Evolutionary conservation across 1,140 invertebrate species (phyloP), one percentile per base, ranked within the genome.

Genomic region (Conus ventricosus): DNA sequence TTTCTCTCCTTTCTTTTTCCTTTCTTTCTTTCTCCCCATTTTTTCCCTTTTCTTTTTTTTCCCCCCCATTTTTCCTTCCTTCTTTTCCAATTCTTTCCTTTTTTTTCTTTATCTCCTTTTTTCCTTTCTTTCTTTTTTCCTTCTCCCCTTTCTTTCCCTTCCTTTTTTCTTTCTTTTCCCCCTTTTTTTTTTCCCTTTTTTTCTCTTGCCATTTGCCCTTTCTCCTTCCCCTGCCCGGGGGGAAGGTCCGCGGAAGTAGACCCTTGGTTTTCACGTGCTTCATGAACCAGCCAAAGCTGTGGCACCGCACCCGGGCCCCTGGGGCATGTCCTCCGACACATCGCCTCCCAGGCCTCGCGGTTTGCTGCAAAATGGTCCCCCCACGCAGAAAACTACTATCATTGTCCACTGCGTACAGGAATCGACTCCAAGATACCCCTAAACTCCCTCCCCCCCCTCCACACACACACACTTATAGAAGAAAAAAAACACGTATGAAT

Each of bases 201-300:
- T 54, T 11, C 54, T n/a, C 23, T 17, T 71, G 5, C 23, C 67
- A 7, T 54, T 13, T 54, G 8, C 54, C 39, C 20, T 5, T 81
- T 13, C 25, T 15, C 54, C 80, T 20, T 25, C 17, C 80, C 27
- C 51, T 8, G 23, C 55, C 55, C 0, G 27, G 82, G 23, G 82
- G 5, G 13, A 83, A 0, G 63, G 87, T 81, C 80, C 17, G 87
- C 60, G 82, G 13, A 83, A 25, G 81, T 39, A 92, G 51, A 91
- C 81, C 85, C 98, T 76, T 53, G 86, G 86, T 25, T 57, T 57
- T 27, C 5, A 87, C 76, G 76, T 78, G 39, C 51, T 87, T 75
- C 76, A 87, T 54, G 86, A 80, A 87, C 86, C 86, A 87, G 71
- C 55, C 76, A 54, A 87, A 87, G 57, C 86, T 87, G 71, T 87